Conservation (phyloP, 2,113 vertebrate genomes). For the Ellobius talpinus region DNA sequence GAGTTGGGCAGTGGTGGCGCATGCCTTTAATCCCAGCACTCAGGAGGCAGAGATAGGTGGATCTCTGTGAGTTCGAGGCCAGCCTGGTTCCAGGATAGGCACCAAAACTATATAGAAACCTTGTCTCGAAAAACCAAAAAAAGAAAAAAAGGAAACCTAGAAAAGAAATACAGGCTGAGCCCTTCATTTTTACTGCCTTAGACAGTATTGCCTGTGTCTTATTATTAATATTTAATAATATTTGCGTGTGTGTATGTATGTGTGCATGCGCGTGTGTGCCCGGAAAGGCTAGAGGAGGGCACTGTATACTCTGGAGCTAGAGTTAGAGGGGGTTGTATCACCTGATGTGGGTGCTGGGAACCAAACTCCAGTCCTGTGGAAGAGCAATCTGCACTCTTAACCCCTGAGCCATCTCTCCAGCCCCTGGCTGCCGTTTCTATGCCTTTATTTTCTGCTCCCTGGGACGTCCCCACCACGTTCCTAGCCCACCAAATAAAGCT, state of each 20-base stretch:
- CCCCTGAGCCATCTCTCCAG: not conserved
- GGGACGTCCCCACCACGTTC: not conserved
- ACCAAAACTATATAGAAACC: too few species aligned
- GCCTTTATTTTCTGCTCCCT: slow-evolving; percentile 4
- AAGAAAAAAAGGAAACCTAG: not conserved
- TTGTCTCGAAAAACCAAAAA: too few species aligned
- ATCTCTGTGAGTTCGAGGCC: too few species aligned
- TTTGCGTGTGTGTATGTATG: not conserved
- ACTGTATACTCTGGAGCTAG: not conserved
- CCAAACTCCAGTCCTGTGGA: not conserved
- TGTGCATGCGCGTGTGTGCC: fast-evolving
- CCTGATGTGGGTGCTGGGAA: not conserved
- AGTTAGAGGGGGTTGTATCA: too few species aligned
- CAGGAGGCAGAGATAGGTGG: too few species aligned
- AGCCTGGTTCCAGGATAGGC: too few species aligned
- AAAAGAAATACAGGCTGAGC: slow-evolving; percentile 12
- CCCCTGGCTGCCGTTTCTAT: not conserved
- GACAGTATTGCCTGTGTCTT: not conserved
- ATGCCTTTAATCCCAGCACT: too few species aligned
- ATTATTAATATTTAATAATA: not conserved
- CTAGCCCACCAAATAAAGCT: slow-evolving; percentile 19
- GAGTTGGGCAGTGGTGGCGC: not conserved
- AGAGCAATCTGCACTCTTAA: not conserved
- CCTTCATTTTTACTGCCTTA: not conserved
- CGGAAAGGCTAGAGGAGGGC: not conserved